phyloP scores from a whole-genome alignment of 2,113 vertebrate genomes.

The Zosterops hypoxanthus region DNA sequence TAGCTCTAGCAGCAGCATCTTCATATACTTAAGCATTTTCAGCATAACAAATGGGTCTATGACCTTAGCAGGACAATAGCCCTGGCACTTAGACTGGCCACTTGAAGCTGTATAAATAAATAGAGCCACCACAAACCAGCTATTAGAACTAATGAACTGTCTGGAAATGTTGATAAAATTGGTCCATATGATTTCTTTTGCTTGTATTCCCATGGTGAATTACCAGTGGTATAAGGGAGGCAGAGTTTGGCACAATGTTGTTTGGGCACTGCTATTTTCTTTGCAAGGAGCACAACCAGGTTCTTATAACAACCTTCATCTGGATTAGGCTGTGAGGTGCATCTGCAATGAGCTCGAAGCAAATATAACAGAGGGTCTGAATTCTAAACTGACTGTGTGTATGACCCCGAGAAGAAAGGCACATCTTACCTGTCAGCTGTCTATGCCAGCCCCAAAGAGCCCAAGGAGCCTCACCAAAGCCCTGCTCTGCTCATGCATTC shows the following conservation, averaged over 20 bases:
- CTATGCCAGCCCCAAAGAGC: neutral
- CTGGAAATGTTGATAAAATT: neutral
- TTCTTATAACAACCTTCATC: slow-evolving; percentile 31
- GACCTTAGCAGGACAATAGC: neutral
- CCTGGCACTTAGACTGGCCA: neutral
- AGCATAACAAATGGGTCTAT: neutral
- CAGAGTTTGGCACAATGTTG: neutral
- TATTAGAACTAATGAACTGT: neutral
- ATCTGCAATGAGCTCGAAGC: neutral
- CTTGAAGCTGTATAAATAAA: neutral
- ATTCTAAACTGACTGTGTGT: neutral
- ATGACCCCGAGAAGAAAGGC: neutral
- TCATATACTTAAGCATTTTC: neutral
- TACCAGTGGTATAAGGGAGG: neutral
- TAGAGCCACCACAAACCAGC: neutral
- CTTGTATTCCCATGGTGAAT: neutral
- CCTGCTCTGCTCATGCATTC: slow-evolving; percentile 22
- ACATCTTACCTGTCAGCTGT: neutral
- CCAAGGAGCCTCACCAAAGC: neutral
- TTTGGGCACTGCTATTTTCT: neutral
- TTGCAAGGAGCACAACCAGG: neutral
- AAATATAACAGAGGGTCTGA: neutral
- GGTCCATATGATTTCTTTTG: neutral
- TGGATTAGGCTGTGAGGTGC: neutral
- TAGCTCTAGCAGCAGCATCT: neutral